Conservation (phyloP, 2,113 vertebrate species). For the Ameiurus melas region DNA sequence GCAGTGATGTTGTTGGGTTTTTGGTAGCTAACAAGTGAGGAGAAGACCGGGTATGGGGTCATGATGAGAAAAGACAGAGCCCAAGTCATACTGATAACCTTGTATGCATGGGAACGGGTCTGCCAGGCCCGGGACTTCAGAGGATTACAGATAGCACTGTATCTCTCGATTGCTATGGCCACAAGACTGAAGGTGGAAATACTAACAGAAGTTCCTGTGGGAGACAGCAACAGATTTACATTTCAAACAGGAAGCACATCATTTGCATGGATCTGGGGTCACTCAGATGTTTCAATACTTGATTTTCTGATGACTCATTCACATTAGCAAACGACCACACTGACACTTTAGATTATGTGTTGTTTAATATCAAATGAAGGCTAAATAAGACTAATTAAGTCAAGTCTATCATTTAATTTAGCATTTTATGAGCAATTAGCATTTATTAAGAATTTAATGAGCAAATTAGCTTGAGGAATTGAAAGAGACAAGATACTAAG, state of each 20-base stretch:
- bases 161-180: slow-evolving; percentile 93
- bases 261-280: not conserved
- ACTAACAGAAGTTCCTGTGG: slow-evolving; percentile 88
- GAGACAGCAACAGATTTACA: not conserved
- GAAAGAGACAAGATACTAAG: not conserved
- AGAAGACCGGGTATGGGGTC: slow-evolving; percentile 90
- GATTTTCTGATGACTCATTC: not conserved
- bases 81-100: slow-evolving; percentile 90
- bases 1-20: slow-evolving; percentile 64
- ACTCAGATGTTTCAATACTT: not conserved
- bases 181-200: slow-evolving; percentile 94
- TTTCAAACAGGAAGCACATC: not conserved
- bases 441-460: not conserved
- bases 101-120: slow-evolving; percentile 89
- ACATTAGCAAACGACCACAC: not conserved
- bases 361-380: not conserved
- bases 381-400: not conserved
- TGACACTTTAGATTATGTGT: not conserved
- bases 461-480: not conserved
- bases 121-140: slow-evolving; percentile 93
- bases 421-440: slow-evolving; percentile 36
- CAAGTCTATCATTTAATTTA: not conserved
- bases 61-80: slow-evolving; percentile 85
- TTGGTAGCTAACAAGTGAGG: slow-evolving; percentile 62
- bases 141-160: slow-evolving; percentile 95